Percentiles rank a stretch among this genome's conserved stretches.
These are phyloP conservation scores for Halcyon chelicuti DNA, from an alignment of 2,797 vertebrate genomes.

Conservation along the genomic window DNA sequence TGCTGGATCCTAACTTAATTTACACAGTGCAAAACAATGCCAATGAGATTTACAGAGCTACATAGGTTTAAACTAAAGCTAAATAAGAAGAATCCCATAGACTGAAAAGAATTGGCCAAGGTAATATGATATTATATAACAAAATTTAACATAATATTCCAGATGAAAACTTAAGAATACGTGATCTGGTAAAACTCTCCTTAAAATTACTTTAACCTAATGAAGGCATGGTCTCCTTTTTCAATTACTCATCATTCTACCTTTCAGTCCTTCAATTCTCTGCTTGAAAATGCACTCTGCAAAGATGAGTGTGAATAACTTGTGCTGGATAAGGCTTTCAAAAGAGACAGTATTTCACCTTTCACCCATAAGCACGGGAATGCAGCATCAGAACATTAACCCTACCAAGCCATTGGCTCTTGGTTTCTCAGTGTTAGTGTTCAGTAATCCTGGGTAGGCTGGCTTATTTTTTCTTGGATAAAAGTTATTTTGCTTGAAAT, in stretches of 20 bases:
- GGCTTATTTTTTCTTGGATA: neutral
- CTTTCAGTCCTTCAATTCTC: neutral
- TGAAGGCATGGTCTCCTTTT: neutral
- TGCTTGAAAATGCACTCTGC: neutral
- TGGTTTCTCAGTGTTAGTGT: neutral
- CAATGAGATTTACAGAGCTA: neutral
- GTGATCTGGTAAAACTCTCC: neutral
- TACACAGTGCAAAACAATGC: neutral
- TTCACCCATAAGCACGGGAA: neutral
- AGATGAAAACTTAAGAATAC: neutral
- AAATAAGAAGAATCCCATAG: neutral
- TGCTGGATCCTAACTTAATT: neutral
- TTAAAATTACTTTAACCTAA: neutral
- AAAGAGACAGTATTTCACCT: neutral
- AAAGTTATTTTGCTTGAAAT: conserved; percentile 16
- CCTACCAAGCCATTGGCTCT: neutral
- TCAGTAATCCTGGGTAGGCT: neutral
- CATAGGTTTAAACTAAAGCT: neutral
- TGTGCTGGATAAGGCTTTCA: neutral
- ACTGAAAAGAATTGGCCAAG: neutral
- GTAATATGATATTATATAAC: neutral
- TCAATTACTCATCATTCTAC: neutral
- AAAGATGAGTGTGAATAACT: neutral
- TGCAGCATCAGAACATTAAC: neutral
- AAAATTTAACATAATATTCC: neutral